Evolutionary conservation across 2,797 vertebrate species (phyloP).

Genomic region (Anguilla megastoma): DNA sequence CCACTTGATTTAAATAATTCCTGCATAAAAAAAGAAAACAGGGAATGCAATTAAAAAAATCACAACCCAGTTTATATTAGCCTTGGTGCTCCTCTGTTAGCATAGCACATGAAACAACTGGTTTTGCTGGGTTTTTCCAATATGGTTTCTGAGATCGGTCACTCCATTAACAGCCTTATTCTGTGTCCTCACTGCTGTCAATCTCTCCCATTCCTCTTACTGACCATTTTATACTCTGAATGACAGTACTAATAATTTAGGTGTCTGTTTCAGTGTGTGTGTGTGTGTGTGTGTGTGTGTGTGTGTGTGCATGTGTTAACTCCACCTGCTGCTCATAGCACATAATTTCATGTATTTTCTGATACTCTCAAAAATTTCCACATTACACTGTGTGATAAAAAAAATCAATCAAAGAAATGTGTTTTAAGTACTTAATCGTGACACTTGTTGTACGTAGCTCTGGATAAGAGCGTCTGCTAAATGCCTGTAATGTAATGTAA

Average conservation of each 20-base stretch:
- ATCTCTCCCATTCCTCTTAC: neutral
- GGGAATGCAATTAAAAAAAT: conserved; percentile 39
- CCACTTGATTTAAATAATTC: conserved; percentile 63
- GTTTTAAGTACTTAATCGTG: neutral
- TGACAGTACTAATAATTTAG: neutral
- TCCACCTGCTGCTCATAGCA: neutral
- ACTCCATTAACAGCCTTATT: neutral
- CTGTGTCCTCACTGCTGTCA: neutral
- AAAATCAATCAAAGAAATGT: neutral
- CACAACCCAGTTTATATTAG: conserved; percentile 59
- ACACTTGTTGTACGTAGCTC: no score
- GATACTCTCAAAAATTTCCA: neutral
- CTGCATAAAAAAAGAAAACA: conserved; percentile 50
- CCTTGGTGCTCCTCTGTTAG: conserved; percentile 48
- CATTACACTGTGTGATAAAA: neutral
- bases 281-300: conserved; percentile 38
- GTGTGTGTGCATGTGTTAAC: neutral
- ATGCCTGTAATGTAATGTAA: no score
- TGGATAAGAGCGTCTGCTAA: no score
- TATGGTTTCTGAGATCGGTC: neutral
- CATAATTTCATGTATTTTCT: conserved; percentile 10
- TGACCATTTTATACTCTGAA: neutral
- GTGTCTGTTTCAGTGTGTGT: neutral
- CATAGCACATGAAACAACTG: conserved; percentile 52
- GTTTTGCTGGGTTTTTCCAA: conserved; percentile 47